These are phyloP conservation scores for Leistus spinibarbis DNA, from an alignment of 2,888 invertebrate genomes.

Conservation along the genomic window DNA sequence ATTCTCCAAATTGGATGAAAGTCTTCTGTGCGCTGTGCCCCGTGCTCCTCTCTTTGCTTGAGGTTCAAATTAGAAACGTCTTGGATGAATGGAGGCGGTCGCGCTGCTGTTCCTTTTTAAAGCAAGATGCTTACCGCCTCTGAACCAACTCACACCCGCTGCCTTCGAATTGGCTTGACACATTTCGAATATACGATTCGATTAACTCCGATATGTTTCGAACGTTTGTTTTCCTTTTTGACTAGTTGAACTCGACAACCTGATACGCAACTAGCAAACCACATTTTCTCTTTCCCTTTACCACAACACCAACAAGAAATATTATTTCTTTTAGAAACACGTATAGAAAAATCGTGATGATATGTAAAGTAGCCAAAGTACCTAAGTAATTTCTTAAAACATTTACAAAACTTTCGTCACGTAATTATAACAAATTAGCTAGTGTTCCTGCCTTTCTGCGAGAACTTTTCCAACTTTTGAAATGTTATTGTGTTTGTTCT, in stretches of 20 bases:
- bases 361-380: not conserved
- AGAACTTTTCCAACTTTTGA: not conserved
- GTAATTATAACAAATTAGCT: not conserved
- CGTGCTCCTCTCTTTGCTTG: constrained; percentile 4
- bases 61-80: constrained; percentile 27
- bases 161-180: not conserved
- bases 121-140: too few relatives aligned
- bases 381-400: not conserved
- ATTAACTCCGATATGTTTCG: not conserved
- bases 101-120: not conserved
- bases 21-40: not conserved
- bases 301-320: too few relatives aligned
- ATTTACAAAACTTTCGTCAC: not conserved
- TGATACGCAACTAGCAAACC: too few relatives aligned
- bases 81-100: not conserved
- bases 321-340: not conserved
- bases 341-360: not conserved
- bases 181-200: not conserved
- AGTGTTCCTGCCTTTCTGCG: too few relatives aligned
- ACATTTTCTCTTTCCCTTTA: too few relatives aligned
- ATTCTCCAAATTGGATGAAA: constrained; percentile 33
- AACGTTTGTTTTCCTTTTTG: not conserved
- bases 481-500: not conserved
- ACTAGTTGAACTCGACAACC: not conserved
- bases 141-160: not conserved